Conservation (phyloP, 2,888 invertebrate genomes). For the Mactromeris polynyma region DNA sequence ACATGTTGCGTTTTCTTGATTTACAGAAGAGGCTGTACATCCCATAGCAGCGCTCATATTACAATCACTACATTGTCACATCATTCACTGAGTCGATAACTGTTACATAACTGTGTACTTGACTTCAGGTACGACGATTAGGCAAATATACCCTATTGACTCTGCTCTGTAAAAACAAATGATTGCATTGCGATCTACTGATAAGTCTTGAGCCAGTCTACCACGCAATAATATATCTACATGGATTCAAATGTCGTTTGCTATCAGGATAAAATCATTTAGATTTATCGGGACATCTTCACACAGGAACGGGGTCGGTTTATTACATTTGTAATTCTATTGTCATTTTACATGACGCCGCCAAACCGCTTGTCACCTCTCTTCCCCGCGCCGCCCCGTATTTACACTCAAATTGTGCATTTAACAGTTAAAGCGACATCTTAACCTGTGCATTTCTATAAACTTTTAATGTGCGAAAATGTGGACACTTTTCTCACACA, state of each 20-base stretch:
- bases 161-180: too few relatives aligned
- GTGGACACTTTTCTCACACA: neutral
- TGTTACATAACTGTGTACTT: too few relatives aligned
- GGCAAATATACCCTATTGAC: too few relatives aligned
- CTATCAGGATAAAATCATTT: neutral
- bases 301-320: neutral
- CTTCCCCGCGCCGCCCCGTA: neutral
- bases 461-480: constrained; percentile 3
- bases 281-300: neutral
- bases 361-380: neutral
- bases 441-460: neutral
- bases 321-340: neutral
- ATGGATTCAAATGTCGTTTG: neutral
- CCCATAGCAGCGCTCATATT: too few relatives aligned
- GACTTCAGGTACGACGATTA: too few relatives aligned
- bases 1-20: too few relatives aligned
- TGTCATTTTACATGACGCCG: neutral
- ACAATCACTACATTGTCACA: too few relatives aligned
- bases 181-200: too few relatives aligned
- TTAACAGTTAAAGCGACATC: too few relatives aligned
- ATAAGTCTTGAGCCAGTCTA: neutral
- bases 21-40: too few relatives aligned
- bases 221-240: neutral
- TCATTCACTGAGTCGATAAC: too few relatives aligned
- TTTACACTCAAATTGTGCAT: neutral